A percentile compares a stretch with the other conserved stretches of the same genome.
Evolutionary conservation across 2,888 invertebrate genomes (phyloP).

Genomic region (Caenorhabditis angaria): DNA sequence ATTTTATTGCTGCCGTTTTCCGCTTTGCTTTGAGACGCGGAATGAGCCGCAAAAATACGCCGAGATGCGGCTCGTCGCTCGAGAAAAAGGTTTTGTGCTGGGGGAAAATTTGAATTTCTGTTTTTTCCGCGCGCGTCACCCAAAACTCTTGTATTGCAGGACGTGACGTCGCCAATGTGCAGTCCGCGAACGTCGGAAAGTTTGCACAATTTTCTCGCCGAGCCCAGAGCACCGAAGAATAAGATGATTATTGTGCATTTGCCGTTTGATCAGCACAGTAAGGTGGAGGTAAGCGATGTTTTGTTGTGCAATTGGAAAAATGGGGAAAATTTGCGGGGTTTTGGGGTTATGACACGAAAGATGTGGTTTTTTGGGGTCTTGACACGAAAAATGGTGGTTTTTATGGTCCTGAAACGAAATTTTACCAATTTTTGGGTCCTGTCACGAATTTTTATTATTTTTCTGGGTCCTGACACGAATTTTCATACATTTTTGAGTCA

Average conservation of each 20-base stretch:
- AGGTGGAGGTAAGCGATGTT: constrained; percentile 62
- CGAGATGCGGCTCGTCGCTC: constrained; percentile 34
- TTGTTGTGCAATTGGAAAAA: background rate
- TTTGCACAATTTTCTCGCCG: constrained; percentile 36
- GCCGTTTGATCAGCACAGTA: constrained; percentile 71
- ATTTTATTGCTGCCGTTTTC: constrained; percentile 27
- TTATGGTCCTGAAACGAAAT: too few relatives aligned
- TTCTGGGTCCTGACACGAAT: too few relatives aligned
- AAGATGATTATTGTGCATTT: constrained; percentile 67
- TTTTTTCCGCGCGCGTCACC: background rate
- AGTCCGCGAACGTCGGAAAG: constrained; percentile 42
- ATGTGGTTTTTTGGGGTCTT: too few relatives aligned
- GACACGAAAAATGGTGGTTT: too few relatives aligned
- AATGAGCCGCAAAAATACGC: constrained; percentile 28
- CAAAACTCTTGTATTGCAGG: background rate
- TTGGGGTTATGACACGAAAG: too few relatives aligned
- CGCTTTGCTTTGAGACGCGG: constrained; percentile 15
- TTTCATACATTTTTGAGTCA: too few relatives aligned
- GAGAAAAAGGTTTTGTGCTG: constrained; percentile 32
- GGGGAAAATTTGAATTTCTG: background rate
- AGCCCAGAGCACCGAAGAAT: constrained; percentile 29
- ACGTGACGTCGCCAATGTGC: constrained; percentile 26
- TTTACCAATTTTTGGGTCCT: too few relatives aligned
- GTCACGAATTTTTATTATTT: too few relatives aligned
- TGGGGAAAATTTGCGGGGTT: too few relatives aligned